A percentile compares a stretch with the other conserved stretches of the same genome.
Conservation (phyloP, 1,140 invertebrate species). For the Maniola jurtina region DNA sequence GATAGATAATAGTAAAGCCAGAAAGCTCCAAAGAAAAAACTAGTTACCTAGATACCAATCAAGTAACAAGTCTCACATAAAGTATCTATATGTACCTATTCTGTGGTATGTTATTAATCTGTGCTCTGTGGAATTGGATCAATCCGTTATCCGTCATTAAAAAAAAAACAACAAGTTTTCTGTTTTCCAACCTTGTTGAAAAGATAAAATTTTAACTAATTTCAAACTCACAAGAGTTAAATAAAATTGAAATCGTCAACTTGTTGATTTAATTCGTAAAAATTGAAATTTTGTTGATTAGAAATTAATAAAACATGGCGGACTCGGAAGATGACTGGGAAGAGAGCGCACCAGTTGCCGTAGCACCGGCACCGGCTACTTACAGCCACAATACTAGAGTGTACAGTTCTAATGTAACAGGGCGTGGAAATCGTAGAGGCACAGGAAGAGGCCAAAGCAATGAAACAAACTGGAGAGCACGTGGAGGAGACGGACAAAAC, state of each 20-base stretch:
- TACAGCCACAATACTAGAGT: slow-evolving; percentile 32
- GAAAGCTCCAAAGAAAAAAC: too few species aligned
- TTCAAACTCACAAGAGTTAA: too few species aligned
- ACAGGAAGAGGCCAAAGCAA: slow-evolving; percentile 34
- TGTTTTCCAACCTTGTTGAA: background rate
- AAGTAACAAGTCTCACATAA: too few species aligned
- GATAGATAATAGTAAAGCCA: too few species aligned
- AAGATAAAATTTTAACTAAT: background rate
- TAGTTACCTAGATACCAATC: too few species aligned
- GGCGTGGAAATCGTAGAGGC: slow-evolving; percentile 38
- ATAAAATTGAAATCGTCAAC: too few species aligned
- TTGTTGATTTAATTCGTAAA: too few species aligned
- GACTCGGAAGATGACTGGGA: slow-evolving; percentile 54
- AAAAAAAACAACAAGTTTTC: too few species aligned
- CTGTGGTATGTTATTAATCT: too few species aligned
- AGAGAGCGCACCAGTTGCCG: slow-evolving; percentile 33
- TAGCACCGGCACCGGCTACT: slow-evolving; percentile 19
- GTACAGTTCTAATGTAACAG: slow-evolving; percentile 22
- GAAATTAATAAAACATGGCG: slow-evolving; percentile 34
- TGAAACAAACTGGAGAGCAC: slow-evolving; percentile 49
- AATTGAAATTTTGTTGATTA: background rate
- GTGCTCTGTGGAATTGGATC: too few species aligned
- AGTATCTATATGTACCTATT: too few species aligned
- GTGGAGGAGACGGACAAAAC: slow-evolving; percentile 20
- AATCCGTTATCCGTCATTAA: too few species aligned